Conservation (phyloP, 2,888 invertebrate species). For the Chrysotoxum bicinctum region DNA sequence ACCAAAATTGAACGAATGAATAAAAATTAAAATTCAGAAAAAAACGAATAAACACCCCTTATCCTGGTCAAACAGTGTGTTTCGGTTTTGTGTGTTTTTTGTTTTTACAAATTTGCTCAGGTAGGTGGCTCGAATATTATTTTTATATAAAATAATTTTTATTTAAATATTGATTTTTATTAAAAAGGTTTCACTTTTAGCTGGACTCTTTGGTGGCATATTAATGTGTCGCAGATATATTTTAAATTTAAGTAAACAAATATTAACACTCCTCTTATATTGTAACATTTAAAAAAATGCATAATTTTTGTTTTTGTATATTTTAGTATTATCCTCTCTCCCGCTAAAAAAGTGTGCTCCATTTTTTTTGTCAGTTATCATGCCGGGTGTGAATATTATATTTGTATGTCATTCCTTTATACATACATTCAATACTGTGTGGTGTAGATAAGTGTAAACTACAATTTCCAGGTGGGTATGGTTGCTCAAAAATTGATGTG, state of each 20-base stretch:
- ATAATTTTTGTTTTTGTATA: neutral
- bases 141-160: conserved; percentile 15
- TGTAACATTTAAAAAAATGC: neutral
- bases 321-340: conserved; percentile 20
- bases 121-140: neutral
- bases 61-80: conserved; percentile 51
- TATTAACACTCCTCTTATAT: conserved; percentile 6
- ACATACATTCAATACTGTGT: neutral
- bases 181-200: conserved; percentile 37
- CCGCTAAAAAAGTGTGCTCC: conserved; percentile 1
- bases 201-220: neutral
- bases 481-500: neutral
- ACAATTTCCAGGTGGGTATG: neutral
- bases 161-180: conserved; percentile 54
- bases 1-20: conserved; percentile 34
- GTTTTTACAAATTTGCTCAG: neutral
- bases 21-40: conserved; percentile 9
- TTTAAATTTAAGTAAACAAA: conserved; percentile 9
- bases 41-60: conserved; percentile 14
- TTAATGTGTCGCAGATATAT: conserved; percentile 12
- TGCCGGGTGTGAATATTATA: neutral
- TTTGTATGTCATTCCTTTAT: conserved; percentile 6
- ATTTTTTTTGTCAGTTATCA: neutral
- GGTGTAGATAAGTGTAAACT: neutral
- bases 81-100: neutral